Evolutionary conservation across 2,888 invertebrate species (phyloP).

Genomic region (Thecophora atra): DNA sequence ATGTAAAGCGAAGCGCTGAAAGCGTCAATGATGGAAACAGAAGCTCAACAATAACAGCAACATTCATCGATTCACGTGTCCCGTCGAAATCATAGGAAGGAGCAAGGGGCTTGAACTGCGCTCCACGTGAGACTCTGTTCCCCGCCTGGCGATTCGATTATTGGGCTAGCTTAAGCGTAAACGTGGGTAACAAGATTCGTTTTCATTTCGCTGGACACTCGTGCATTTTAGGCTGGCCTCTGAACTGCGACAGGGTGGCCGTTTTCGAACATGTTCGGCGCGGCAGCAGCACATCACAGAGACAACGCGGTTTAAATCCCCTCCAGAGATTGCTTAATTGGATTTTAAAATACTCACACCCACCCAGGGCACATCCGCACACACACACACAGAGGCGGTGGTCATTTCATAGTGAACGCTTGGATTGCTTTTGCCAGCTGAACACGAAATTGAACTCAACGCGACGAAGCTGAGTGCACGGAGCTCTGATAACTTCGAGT

Average conservation of each 20-base stretch:
- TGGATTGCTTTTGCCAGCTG: constrained; percentile 11
- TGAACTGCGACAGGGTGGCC: background rate
- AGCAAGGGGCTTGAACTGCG: background rate
- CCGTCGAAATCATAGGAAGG: background rate
- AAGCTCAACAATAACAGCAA: constrained; percentile 6
- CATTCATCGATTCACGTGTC: background rate
- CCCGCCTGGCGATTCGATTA: constrained; percentile 39
- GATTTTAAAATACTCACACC: constrained; percentile 65
- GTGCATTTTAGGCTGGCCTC: constrained; percentile 3
- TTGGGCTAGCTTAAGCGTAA: constrained; percentile 55
- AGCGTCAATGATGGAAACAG: background rate
- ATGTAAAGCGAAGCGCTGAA: constrained; percentile 6
- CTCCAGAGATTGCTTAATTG: constrained; percentile 65
- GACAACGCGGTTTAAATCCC: constrained; percentile 61
- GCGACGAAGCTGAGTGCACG: background rate
- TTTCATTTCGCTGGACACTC: constrained; percentile 32
- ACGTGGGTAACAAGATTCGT: constrained; percentile 61
- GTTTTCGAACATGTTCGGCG: constrained; percentile 42
- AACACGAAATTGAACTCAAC: constrained; percentile 16
- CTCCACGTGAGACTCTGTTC: background rate
- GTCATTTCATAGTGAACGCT: background rate
- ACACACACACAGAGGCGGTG: constrained; percentile 21
- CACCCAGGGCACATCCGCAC: constrained; percentile 19
- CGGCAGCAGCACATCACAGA: constrained; percentile 44
- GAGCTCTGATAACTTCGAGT: constrained; percentile 1